These are phyloP conservation scores for Brachystomella parvula DNA, from an alignment of 1,140 invertebrate genomes.

Conservation along the genomic window DNA sequence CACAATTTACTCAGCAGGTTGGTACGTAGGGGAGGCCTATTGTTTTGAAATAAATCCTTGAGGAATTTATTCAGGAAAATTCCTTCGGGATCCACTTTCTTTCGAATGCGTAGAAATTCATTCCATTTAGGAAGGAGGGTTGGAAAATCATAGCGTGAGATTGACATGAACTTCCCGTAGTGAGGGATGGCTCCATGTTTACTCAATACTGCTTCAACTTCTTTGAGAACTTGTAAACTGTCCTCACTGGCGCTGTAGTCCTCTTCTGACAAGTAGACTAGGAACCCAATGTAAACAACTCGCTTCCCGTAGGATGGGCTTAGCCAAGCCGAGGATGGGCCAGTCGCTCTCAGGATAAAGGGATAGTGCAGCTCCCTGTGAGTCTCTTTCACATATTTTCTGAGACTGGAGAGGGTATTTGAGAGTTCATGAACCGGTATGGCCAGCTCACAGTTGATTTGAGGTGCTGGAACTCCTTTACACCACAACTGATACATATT, in stretches of 20 bases:
- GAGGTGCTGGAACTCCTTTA: not conserved
- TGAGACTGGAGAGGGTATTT: not conserved
- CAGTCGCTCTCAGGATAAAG: slow-evolving; percentile 2
- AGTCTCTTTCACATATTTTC: not conserved
- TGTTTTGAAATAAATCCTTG: not conserved
- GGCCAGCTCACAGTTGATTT: slow-evolving; percentile 5
- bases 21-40: not conserved
- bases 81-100: not conserved
- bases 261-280: not conserved
- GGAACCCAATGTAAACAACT: not conserved
- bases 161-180: not conserved
- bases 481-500: slow-evolving; percentile 5
- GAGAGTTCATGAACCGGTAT: not conserved
- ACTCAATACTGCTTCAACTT: not conserved
- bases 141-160: not conserved
- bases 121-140: not conserved
- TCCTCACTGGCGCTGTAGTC: not conserved
- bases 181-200: not conserved
- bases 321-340: slow-evolving; percentile 2
- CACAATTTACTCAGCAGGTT: not conserved
- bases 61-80: slow-evolving; percentile 3
- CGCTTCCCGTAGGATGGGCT: not conserved
- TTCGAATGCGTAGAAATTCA: not conserved
- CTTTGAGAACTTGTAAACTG: not conserved
- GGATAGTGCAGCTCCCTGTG: not conserved